These are phyloP conservation scores for Elegia similella DNA, from an alignment of 2,888 invertebrate genomes.

Conservation along the genomic window DNA sequence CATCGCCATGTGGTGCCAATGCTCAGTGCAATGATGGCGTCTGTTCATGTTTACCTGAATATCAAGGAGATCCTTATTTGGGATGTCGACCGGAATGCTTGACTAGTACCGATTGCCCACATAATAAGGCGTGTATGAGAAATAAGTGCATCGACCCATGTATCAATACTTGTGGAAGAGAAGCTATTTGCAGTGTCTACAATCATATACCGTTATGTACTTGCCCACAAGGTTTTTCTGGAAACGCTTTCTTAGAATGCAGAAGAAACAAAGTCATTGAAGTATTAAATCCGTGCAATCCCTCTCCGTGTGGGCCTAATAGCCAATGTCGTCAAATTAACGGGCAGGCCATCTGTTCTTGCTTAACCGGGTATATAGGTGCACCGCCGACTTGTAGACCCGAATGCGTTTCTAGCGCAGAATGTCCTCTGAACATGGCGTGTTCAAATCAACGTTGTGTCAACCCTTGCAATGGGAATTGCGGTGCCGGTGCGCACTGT, in stretches of 20 bases:
- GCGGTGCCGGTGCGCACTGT: slow-evolving; percentile 86
- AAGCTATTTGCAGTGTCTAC: slow-evolving; percentile 87
- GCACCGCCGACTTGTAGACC: slow-evolving; percentile 88
- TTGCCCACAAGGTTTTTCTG: slow-evolving; percentile 83
- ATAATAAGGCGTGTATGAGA: slow-evolving; percentile 85
- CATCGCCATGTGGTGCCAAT: slow-evolving; percentile 87
- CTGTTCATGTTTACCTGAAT: slow-evolving; percentile 87
- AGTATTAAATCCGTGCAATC: slow-evolving; percentile 83
- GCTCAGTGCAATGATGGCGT: slow-evolving; percentile 85
- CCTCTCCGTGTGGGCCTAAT: slow-evolving; percentile 88
- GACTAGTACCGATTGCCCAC: slow-evolving; percentile 86
- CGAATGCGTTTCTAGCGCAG: slow-evolving; percentile 86
- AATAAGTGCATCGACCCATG: slow-evolving; percentile 91
- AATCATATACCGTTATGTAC: slow-evolving; percentile 83
- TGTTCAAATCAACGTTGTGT: slow-evolving; percentile 87
- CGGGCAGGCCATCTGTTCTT: slow-evolving; percentile 87
- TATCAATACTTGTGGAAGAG: slow-evolving; percentile 87
- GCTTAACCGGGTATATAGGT: slow-evolving; percentile 84
- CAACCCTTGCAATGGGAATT: slow-evolving; percentile 88
- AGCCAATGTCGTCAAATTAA: slow-evolving; percentile 85
- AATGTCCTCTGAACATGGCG: slow-evolving; percentile 84
- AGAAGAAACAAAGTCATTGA: slow-evolving; percentile 59
- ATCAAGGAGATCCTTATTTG: slow-evolving; percentile 88
- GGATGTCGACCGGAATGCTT: slow-evolving; percentile 92
- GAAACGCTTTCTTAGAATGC: slow-evolving; percentile 87